A percentile compares a stretch with the other conserved stretches of the same genome.
phyloP scores from a whole-genome alignment of 2,888 invertebrate genomes.

The Athalia rosae region DNA sequence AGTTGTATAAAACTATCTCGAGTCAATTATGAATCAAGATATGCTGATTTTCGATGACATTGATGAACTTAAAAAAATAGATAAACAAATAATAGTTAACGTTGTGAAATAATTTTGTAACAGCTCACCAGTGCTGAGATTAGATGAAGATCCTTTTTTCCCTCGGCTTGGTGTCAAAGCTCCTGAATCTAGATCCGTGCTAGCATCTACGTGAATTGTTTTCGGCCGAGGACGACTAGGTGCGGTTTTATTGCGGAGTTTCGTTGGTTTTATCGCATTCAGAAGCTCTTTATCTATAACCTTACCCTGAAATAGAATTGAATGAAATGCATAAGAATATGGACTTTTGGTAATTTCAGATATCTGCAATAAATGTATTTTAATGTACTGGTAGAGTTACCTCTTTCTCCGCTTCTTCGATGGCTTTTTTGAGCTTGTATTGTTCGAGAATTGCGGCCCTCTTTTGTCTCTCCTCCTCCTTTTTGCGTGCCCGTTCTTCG shows the following conservation, averaged over 20 bases:
- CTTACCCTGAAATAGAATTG: constrained; percentile 79
- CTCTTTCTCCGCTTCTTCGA: constrained; percentile 93
- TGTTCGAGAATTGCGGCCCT: constrained; percentile 93
- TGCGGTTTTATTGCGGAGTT: constrained; percentile 80
- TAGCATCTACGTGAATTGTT: constrained; percentile 92
- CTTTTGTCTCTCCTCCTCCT: constrained; percentile 91
- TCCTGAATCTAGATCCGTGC: constrained; percentile 86
- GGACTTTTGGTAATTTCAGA: neutral
- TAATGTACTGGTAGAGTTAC: constrained; percentile 70
- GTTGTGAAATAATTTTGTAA: neutral
- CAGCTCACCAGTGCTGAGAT: constrained; percentile 83
- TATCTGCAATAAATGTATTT: neutral
- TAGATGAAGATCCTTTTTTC: constrained; percentile 88
- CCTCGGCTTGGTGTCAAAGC: constrained; percentile 83
- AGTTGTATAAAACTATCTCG: neutral
- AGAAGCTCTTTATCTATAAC: constrained; percentile 83
- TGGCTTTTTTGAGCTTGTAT: constrained; percentile 94
- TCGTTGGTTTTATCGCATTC: constrained; percentile 78
- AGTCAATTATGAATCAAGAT: neutral
- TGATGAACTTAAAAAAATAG: neutral
- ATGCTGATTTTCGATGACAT: constrained; percentile 6
- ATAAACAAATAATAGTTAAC: neutral
- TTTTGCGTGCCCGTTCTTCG: constrained; percentile 82
- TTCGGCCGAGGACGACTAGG: constrained; percentile 87
- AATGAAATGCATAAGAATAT: constrained; percentile 26